phyloP scores from a whole-genome alignment of 2,113 vertebrate genomes.

The Sinocyclocheilus anshuiensis region DNA sequence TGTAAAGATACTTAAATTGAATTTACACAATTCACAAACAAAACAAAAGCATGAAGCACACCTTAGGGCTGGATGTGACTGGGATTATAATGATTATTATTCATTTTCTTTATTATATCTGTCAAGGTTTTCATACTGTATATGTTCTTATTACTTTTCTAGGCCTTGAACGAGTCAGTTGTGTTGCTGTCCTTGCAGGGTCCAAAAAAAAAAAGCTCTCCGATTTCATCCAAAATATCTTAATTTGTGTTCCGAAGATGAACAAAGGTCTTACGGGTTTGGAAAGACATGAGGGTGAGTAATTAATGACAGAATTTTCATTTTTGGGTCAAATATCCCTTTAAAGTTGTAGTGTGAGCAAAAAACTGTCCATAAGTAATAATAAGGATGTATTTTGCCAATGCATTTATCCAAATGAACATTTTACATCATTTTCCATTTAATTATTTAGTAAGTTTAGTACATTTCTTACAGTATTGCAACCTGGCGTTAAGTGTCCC shows the following conservation, averaged over 20 bases:
- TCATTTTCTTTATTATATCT: not conserved
- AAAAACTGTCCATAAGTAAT: not conserved
- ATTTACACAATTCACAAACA: constrained; percentile 14
- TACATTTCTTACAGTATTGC: not conserved
- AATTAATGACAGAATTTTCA: too few relatives aligned
- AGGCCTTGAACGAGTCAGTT: too few relatives aligned
- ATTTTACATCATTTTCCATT: not conserved
- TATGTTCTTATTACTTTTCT: not conserved
- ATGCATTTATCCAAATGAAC: not conserved
- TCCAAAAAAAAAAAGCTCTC: too few relatives aligned
- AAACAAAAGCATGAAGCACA: constrained; percentile 25
- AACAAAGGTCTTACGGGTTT: too few relatives aligned
- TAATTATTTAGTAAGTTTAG: not conserved
- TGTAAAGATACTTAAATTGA: not conserved
- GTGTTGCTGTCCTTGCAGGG: too few relatives aligned
- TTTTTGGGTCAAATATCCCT: too few relatives aligned
- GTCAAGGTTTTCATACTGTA: not conserved
- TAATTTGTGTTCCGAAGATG: too few relatives aligned
- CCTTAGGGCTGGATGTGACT: not conserved
- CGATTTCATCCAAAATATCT: too few relatives aligned
- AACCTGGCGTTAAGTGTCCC: not conserved
- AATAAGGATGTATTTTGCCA: not conserved
- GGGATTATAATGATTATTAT: not conserved
- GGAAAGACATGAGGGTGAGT: too few relatives aligned
- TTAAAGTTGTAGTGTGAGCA: not conserved